Evolutionary conservation across 2,113 vertebrate genomes (phyloP), one percentile per base, ranked within the genome.

Genomic region (Daboia siamensis): DNA sequence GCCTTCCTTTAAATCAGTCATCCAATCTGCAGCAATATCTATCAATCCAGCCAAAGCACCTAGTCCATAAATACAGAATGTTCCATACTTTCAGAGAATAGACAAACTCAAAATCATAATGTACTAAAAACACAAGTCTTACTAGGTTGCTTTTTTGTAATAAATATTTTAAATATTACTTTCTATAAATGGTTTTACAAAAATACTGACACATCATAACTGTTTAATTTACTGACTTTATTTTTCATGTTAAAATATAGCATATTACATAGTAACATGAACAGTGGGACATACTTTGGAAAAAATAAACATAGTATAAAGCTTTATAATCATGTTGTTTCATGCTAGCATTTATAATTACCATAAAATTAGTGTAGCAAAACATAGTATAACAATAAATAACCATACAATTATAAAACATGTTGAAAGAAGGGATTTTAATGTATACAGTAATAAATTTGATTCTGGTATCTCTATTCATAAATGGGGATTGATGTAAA

Each of bases 1-100:
- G 64, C 99, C 99, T 97, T 99, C 99, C 97, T 99, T 99, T 59
- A 99, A 97, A 96, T 99, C 99, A 90, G 99, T 99, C 99, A 99
- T 97, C 99, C 99, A 99, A 94, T 99, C 99, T 55, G 99, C 98
- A 92, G 99, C 99, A 92, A 99, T 99, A 96, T 99, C 99, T 96
- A 99, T 99, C 95, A 99, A 97, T 93, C 99, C 99, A 44, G 99
- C 99, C 96, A 99, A 94, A n/a, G 99, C 99, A 94, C 99, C 99
- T 99, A 94, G 93, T 91, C 48, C 1, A 91, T 59, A 92, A 95
- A 95, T 0, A 95, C 44, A 88, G 90, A 59, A 69, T 20, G 88
- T 59, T 96, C 93, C 93, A 88, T 0, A 89, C 20, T 61, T 84
- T 92, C 57, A 74, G 23, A 54, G 5, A 93, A 93, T 90, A 0